Base-by-base conservation (phyloP, 2,113 vertebrate genomes). In the Hydrolagus affinis region DNA sequence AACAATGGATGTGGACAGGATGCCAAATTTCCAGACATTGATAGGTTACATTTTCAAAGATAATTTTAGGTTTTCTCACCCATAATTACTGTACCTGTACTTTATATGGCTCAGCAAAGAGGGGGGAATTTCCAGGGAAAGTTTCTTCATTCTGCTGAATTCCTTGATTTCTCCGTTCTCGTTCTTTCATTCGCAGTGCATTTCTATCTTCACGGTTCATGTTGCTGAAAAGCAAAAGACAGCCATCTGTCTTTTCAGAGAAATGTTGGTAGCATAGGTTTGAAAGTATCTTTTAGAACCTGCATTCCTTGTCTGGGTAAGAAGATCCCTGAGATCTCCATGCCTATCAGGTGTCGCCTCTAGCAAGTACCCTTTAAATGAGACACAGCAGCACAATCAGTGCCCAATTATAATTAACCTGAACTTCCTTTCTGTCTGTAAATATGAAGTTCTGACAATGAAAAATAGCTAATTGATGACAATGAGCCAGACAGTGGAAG, bases 151-250 rank as follows among this genome's bases (percentile, higher is more conserved):
- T 96, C 95, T 98, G 97, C 86, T 97, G 95, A 89, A 95, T 93
- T 91, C 95, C 94, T 89, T 95, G 95, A 91, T 95, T 95, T 86
- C 94, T 92, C 91, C 95, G 94, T 92, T 95, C 95, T 92, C 94
- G 92, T 93, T 95, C 97, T 98, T 98, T 98, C 96, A 99, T 97
- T 93, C 98, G 97, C 94, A 99, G 97, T 95, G 97, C 97, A 98
- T 99, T 98, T 93, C 97, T 96, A 94, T 99, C 98, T 94, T 99
- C 98, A 96, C 96, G 96, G 96, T 97, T 99, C 98, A 99, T 99
- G 97, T 97, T 98, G 97, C 98, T 99, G 90, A 77, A 85, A 93
- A 94, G 83, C 93, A 89, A 94, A 91, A 94, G 74, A 90, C 76
- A 91, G 88, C 89, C 86, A 89, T 59, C 28, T 83, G 3, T 60